These are phyloP conservation scores for Propithecus coquereli DNA, from an alignment of 2,113 vertebrate species.

Conservation along the genomic window DNA sequence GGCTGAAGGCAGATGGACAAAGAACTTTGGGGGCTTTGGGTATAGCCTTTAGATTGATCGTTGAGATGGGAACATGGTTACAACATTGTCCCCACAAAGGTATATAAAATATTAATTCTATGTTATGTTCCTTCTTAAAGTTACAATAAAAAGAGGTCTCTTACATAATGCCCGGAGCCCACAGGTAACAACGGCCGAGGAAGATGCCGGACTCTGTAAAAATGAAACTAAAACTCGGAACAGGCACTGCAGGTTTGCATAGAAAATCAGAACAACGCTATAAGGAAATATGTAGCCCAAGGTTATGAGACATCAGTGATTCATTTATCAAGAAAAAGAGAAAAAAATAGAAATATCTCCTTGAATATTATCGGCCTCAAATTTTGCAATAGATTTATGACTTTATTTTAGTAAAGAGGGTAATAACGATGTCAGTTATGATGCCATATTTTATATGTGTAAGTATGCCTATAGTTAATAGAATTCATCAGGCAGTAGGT, in stretches of 20 bases:
- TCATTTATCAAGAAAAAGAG: conserved; percentile 60
- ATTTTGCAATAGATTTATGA: conserved; percentile 53
- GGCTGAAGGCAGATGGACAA: conserved; percentile 19
- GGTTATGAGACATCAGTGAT: conserved; percentile 62
- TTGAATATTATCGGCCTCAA: conserved; percentile 69
- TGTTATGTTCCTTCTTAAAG: conserved; percentile 71
- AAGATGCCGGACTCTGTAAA: background rate
- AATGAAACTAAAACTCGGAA: background rate
- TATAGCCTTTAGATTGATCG: conserved; percentile 63
- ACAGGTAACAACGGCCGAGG: conserved; percentile 37
- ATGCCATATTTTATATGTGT: conserved; percentile 58
- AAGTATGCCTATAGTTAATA: conserved; percentile 59
- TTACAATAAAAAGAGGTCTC: conserved; percentile 65
- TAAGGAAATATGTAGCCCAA: conserved; percentile 40
- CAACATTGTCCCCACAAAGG: conserved; percentile 52
- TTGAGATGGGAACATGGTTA: conserved; percentile 63
- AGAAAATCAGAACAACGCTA: background rate
- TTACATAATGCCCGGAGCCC: conserved; percentile 44
- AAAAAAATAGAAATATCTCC: conserved; percentile 50
- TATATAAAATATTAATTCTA: conserved; percentile 60
- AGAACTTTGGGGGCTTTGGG: conserved; percentile 46
- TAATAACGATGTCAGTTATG: conserved; percentile 33
- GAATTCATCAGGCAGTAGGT: conserved; percentile 65
- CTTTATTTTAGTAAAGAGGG: conserved; percentile 59
- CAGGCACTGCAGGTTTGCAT: conserved; percentile 22